Base-by-base conservation (phyloP, 2,888 invertebrate genomes). In the Apeira syringaria region DNA sequence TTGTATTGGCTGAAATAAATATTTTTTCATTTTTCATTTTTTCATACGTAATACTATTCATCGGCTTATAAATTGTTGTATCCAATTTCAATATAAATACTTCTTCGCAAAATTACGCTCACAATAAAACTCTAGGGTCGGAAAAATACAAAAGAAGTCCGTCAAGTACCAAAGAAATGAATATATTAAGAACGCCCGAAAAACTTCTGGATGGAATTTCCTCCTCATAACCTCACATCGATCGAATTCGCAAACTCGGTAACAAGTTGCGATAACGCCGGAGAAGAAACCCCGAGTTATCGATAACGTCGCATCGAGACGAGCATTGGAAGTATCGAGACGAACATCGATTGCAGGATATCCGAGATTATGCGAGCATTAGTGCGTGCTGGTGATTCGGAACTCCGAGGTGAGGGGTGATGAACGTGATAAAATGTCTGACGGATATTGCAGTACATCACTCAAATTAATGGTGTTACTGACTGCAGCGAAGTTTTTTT, bases 241-340 rank as follows among this genome's bases (percentile, higher is more conserved):
- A 46, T 27, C 41, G 50, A 39, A 57, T 66, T 64, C 55, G 63
- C 64, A 62, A 74, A 70, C 58, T 76, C 61, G 42, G 59, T 72
- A 76, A 75, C 69, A 64, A 74, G 69, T 53, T 13, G 36, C 53
- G 64, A 68, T 67, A 68, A 64, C 59, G 66, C 53, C 58, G 47
- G 56, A 64, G 65, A 53, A 57, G 47, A 54, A 63, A 63, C 58
- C n/a, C 59, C 59, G 52, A 50, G 35, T 38, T 44, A 44, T 36
- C 39, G 45, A 46, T 46, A 46, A 39, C 35, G 35, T 36, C 27
- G 22, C 35, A 15, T 58, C 35, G 35, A 15, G 26, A 25, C 30
- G 26, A 26, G 26, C 34, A 26, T 25, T 9, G 4, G 10, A 15
- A 31, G 35, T 29, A 40, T 31, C 35, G 24, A n/a, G 33, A 25